Evolutionary conservation across 2,888 invertebrate species (phyloP).

Genomic region (Netelia inedita): DNA sequence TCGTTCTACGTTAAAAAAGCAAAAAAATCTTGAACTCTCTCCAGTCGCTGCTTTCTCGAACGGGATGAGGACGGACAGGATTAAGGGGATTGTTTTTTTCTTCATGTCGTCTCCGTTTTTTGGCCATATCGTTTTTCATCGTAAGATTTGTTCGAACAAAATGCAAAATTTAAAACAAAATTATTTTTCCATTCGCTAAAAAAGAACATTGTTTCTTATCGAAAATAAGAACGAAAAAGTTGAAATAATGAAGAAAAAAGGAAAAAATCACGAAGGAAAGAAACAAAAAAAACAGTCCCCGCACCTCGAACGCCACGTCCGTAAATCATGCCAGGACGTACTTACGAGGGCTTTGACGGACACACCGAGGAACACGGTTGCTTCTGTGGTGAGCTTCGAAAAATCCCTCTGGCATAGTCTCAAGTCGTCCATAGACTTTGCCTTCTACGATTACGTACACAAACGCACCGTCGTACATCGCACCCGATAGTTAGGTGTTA

Average conservation of each 20-base stretch:
- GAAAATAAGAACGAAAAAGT: slow-evolving; percentile 9
- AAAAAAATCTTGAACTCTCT: slow-evolving; percentile 28
- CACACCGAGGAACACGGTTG: slow-evolving; percentile 86
- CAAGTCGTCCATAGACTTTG: slow-evolving; percentile 87
- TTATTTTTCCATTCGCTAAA: background rate
- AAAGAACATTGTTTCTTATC: background rate
- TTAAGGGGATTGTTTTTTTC: slow-evolving; percentile 69
- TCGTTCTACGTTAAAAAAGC: no score
- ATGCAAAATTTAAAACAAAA: background rate
- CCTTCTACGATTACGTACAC: slow-evolving; percentile 83
- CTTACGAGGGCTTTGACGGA: slow-evolving; percentile 89
- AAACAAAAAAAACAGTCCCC: slow-evolving; percentile 53
- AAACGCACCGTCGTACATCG: slow-evolving; percentile 62
- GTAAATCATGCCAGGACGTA: slow-evolving; percentile 74
- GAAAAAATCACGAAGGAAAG: background rate
- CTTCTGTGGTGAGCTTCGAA: slow-evolving; percentile 79
- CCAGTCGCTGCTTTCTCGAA: slow-evolving; percentile 71
- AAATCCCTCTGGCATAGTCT: slow-evolving; percentile 82
- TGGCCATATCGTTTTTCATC: background rate
- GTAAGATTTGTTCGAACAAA: background rate
- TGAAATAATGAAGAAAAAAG: slow-evolving; percentile 2
- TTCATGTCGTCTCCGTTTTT: slow-evolving; percentile 4
- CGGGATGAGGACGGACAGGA: slow-evolving; percentile 53
- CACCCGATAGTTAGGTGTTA: slow-evolving; percentile 66
- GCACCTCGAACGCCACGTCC: slow-evolving; percentile 51